Percentiles rank a stretch among this genome's conserved stretches.
Conservation (phyloP, 1,140 invertebrate genomes). For the Bactericera cockerelli region DNA sequence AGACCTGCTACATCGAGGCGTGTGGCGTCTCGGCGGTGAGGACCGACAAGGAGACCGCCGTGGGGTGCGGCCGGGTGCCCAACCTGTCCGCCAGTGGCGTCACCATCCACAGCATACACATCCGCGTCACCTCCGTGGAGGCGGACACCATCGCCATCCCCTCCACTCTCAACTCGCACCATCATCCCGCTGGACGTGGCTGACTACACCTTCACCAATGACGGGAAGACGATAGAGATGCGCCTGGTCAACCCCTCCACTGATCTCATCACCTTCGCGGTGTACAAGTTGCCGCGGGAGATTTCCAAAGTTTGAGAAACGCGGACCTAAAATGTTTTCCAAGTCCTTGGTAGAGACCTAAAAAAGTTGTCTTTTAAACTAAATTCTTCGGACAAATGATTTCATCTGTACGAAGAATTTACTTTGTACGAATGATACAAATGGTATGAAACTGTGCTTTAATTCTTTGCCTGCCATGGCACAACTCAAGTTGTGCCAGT, state of each 20-base stretch:
- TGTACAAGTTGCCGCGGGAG: not conserved
- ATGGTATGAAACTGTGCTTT: too few species aligned
- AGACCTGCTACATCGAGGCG: constrained; percentile 13
- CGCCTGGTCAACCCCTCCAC: not conserved
- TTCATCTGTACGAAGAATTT: too few species aligned
- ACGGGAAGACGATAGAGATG: not conserved
- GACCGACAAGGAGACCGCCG: not conserved
- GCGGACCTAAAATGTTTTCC: too few species aligned
- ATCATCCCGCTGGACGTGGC: constrained; percentile 11
- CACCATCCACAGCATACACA: constrained; percentile 12
- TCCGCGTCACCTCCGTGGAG: constrained; percentile 7
- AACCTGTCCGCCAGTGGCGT: not conserved
- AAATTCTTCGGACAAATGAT: too few species aligned
- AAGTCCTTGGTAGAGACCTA: too few species aligned
- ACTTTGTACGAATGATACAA: too few species aligned
- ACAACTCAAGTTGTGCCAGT: too few species aligned
- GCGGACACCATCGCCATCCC: constrained; percentile 12
- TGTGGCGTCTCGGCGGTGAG: constrained; percentile 12
- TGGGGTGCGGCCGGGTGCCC: not conserved
- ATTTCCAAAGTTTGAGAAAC: too few species aligned
- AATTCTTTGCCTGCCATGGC: too few species aligned
- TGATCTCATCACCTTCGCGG: not conserved
- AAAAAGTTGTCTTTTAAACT: too few species aligned
- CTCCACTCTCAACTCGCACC: constrained; percentile 6
- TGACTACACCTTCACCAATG: constrained; percentile 14